Percentiles rank a stretch among this genome's conserved stretches.
phyloP scores from a whole-genome alignment of 2,113 vertebrate genomes.

The Chionodraco myersi region DNA sequence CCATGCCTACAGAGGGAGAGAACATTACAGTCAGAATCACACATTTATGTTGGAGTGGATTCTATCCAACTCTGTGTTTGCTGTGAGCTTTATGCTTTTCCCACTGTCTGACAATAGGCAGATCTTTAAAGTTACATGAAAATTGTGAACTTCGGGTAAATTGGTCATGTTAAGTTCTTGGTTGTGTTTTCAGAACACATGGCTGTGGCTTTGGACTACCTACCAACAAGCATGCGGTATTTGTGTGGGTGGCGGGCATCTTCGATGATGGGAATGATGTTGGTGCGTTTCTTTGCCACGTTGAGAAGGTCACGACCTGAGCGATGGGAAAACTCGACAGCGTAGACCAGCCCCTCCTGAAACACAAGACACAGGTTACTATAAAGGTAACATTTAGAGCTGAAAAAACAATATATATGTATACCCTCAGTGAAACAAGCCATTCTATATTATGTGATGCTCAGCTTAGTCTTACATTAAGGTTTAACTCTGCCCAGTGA shows the following conservation, averaged over 20 bases:
- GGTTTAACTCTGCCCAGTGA: background rate
- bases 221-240: slow-evolving; percentile 94
- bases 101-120: no score
- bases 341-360: slow-evolving; percentile 93
- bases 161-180: no score
- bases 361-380: background rate
- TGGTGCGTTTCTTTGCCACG: slow-evolving; percentile 94
- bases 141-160: no score
- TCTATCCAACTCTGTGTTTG: background rate
- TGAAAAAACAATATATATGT: no score
- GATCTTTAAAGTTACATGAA: no score
- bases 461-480: background rate
- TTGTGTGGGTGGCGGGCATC: slow-evolving; percentile 95
- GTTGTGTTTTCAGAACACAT: no score
- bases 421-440: no score
- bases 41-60: background rate
- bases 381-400: no score
- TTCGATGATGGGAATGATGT: slow-evolving; percentile 95
- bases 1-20: slow-evolving; percentile 86
- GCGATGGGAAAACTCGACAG: slow-evolving; percentile 94
- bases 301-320: slow-evolving; percentile 94
- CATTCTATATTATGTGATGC: background rate
- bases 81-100: background rate
- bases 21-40: background rate
- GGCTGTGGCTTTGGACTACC: slow-evolving; percentile 38